phyloP scores from a whole-genome alignment of 2,113 vertebrate genomes.

The Heterotis niloticus region DNA sequence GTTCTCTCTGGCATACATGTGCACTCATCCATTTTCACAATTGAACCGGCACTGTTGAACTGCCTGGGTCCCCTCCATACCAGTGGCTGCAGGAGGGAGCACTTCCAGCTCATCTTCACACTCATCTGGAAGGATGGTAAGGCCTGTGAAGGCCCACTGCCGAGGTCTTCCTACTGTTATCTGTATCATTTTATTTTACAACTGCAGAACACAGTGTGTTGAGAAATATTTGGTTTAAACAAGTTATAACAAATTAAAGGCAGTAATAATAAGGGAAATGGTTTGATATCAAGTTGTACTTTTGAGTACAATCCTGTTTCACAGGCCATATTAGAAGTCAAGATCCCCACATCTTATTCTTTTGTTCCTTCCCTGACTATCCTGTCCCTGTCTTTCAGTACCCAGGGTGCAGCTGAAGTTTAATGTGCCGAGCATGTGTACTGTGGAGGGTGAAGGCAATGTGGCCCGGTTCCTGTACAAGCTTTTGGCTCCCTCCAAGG shows the following conservation, averaged over 20 bases:
- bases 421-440: conserved; percentile 86
- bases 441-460: conserved; percentile 90
- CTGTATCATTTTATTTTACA: too few relatives aligned
- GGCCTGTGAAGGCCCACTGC: conserved; percentile 28
- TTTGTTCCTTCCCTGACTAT: too few relatives aligned
- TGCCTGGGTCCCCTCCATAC: conserved; percentile 79
- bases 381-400: conserved; percentile 62
- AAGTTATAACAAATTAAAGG: too few relatives aligned
- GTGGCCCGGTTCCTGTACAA: conserved; percentile 89
- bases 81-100: conserved; percentile 70
- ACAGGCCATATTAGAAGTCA: too few relatives aligned
- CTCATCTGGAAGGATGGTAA: conserved; percentile 98
- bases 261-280: too few relatives aligned
- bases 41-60: conserved; percentile 76
- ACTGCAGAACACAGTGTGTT: background rate
- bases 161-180: too few relatives aligned
- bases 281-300: too few relatives aligned
- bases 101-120: conserved; percentile 90
- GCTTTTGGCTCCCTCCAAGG: conserved; percentile 67
- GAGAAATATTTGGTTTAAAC: background rate
- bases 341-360: background rate
- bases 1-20: conserved; percentile 87
- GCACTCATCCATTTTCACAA: conserved; percentile 75
- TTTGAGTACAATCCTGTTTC: background rate
- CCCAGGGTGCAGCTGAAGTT: conserved; percentile 95